Evolutionary conservation across 1,140 invertebrate species (phyloP).

Genomic region (Euglossa dilemma): DNA sequence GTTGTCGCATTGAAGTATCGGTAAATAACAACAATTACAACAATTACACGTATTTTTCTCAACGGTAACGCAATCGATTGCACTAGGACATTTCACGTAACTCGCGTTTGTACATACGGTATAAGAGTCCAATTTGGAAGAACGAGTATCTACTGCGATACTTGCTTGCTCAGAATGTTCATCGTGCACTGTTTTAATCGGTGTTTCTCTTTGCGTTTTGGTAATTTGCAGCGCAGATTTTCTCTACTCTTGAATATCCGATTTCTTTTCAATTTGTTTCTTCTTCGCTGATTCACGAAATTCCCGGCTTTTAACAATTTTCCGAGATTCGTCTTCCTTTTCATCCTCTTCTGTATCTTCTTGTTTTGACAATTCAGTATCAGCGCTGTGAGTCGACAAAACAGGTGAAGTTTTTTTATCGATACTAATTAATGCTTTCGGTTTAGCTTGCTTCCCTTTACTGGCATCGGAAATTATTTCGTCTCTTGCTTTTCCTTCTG

Average conservation of each 20-base stretch:
- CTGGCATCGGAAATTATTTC: background rate
- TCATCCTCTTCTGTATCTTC: background rate
- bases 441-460: background rate
- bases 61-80: background rate
- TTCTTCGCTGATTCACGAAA: background rate
- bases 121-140: background rate
- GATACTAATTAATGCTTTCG: conserved; percentile 9
- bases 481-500: background rate
- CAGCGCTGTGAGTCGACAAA: background rate
- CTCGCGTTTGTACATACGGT: background rate
- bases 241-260: background rate
- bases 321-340: background rate
- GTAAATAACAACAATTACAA: background rate
- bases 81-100: background rate
- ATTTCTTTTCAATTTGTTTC: background rate
- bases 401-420: background rate
- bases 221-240: too few species aligned
- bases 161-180: background rate
- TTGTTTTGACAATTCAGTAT: background rate
- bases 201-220: background rate
- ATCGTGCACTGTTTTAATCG: background rate
- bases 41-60: conserved; percentile 8
- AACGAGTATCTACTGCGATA: background rate
- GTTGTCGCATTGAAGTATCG: background rate
- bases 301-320: background rate